Conservation (phyloP, 2,113 vertebrate genomes). For the sheep (Ovis aries) region DNA sequence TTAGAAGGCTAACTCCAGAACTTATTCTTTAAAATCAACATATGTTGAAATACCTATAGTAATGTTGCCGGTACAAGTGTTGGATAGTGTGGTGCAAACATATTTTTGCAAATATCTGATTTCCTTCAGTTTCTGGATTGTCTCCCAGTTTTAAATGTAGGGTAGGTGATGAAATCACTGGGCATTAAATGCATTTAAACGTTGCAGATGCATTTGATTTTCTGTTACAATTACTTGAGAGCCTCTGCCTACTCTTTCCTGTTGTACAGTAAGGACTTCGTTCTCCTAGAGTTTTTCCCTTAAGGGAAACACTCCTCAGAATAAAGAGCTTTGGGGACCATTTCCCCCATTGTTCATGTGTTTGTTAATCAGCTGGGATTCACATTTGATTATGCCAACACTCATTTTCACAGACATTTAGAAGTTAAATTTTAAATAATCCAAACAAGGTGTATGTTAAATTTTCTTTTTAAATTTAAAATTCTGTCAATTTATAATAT, state of each 20-base stretch:
- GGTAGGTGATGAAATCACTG: not conserved
- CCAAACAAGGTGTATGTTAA: not conserved
- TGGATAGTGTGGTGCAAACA: conserved; percentile 3
- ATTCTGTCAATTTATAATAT: not conserved
- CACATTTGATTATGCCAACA: not conserved
- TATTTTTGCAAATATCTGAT: conserved; percentile 22
- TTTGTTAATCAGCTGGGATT: not conserved
- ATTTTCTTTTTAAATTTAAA: not conserved
- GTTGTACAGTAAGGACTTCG: not conserved
- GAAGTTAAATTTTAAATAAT: conserved; percentile 7
- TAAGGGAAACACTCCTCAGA: not conserved
- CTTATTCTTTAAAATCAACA: conserved; percentile 53
- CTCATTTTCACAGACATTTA: not conserved
- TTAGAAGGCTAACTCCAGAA: conserved; percentile 62
- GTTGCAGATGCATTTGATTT: not conserved
- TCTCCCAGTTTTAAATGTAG: conserved; percentile 28
- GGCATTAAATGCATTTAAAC: conserved; percentile 8
- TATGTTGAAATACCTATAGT: conserved; percentile 64
- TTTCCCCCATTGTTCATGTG: not conserved
- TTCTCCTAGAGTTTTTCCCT: not conserved
- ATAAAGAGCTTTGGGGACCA: not conserved
- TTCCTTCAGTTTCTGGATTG: conserved; percentile 28
- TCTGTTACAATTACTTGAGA: not conserved
- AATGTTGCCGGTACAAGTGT: conserved; percentile 14
- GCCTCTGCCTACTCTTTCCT: not conserved